Conservation (phyloP, 2,113 vertebrate genomes). For the Potamarius usumacintae region DNA sequence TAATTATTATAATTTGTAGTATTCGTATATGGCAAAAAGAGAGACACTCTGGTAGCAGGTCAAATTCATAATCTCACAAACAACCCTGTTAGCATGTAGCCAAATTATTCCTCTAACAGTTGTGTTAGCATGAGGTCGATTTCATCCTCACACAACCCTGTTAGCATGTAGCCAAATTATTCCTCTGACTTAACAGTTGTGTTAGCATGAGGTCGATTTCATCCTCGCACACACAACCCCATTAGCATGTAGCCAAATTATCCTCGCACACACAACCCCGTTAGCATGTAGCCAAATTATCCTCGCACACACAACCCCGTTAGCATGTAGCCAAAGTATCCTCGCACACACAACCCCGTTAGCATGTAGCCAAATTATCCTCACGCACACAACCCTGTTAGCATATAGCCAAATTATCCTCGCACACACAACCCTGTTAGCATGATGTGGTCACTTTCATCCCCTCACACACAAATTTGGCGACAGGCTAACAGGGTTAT, state of each 20-base stretch:
- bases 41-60: slow-evolving; percentile 18
- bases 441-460: slow-evolving; percentile 19
- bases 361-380: neutral
- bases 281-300: neutral
- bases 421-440: neutral
- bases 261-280: neutral
- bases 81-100: neutral
- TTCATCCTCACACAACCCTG: neutral
- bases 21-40: too few species aligned
- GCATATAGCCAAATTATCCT: neutral
- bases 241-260: slow-evolving; percentile 2
- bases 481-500: neutral
- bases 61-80: neutral
- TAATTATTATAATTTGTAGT: too few species aligned
- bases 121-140: neutral
- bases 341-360: neutral
- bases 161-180: slow-evolving; percentile 5
- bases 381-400: neutral
- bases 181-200: too few species aligned
- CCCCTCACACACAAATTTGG: slow-evolving; percentile 3
- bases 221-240: neutral
- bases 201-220: neutral
- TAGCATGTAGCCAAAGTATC: neutral
- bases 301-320: neutral
- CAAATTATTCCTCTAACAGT: neutral